These are phyloP conservation scores for Willisornis vidua DNA, from an alignment of 2,113 vertebrate species.

Conservation along the genomic window DNA sequence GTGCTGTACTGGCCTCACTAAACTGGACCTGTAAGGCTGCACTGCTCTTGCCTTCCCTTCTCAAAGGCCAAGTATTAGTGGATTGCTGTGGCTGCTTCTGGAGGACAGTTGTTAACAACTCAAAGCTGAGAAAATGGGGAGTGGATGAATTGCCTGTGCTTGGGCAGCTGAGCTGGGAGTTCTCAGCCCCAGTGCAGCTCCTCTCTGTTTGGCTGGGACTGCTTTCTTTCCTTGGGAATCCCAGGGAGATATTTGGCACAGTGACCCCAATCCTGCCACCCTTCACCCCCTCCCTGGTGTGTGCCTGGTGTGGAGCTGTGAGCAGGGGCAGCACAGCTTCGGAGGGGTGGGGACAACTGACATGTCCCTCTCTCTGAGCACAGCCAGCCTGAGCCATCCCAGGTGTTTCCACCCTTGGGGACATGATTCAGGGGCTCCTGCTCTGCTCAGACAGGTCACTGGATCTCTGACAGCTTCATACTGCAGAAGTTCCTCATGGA, in stretches of 20 bases:
- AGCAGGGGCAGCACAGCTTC: background rate
- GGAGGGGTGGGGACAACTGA: background rate
- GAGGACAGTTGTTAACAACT: background rate
- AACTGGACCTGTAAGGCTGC: background rate
- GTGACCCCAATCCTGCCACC: background rate
- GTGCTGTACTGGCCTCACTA: background rate
- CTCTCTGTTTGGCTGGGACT: background rate
- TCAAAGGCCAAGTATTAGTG: background rate
- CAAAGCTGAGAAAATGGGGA: background rate
- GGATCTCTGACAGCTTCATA: background rate
- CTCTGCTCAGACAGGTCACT: background rate
- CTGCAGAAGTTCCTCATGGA: background rate
- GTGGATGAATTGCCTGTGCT: background rate
- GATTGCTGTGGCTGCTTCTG: background rate
- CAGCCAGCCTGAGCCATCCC: background rate
- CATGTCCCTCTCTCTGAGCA: background rate
- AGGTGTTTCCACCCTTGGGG: background rate
- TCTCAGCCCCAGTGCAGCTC: background rate
- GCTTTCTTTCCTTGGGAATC: background rate
- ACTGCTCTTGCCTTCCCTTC: background rate
- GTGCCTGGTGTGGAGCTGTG: background rate
- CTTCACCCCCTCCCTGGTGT: background rate
- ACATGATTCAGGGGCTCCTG: background rate
- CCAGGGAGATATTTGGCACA: background rate
- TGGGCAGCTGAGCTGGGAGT: background rate